Evolutionary conservation across 2,113 vertebrate genomes (phyloP).

Genomic region (Protomyctophum bolini): DNA sequence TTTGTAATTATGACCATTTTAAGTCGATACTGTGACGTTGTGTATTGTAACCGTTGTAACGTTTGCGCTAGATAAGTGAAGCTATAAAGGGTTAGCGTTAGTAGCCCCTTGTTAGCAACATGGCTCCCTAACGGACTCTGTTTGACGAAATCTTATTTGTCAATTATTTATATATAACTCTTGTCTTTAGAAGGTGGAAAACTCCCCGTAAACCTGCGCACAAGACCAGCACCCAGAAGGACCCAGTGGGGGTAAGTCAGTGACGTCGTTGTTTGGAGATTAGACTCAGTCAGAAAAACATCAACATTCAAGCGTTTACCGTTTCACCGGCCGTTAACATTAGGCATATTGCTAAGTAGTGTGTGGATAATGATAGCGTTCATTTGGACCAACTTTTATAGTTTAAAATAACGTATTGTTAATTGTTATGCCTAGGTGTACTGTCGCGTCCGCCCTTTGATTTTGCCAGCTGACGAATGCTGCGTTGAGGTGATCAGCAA

Average conservation of each 20-base stretch:
- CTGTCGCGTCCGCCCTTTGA: conserved; percentile 88
- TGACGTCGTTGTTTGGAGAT: no score
- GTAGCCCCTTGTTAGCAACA: conserved; percentile 9
- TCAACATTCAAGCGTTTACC: no score
- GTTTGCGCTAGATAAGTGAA: background rate
- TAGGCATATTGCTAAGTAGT: no score
- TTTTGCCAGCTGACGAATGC: conserved; percentile 80
- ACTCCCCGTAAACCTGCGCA: conserved; percentile 76
- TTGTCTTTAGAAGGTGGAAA: conserved; percentile 69
- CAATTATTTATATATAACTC: background rate
- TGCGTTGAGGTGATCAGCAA: conserved; percentile 92
- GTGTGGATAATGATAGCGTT: background rate
- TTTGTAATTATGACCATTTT: no score
- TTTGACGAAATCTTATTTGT: background rate
- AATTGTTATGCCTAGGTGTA: conserved; percentile 81
- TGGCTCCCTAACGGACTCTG: background rate
- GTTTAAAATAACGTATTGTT: background rate
- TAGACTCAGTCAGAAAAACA: no score
- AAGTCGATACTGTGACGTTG: background rate
- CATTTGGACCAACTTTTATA: background rate
- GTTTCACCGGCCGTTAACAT: no score
- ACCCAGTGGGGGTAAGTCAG: conserved; percentile 84
- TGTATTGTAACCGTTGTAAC: background rate
- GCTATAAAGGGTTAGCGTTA: background rate
- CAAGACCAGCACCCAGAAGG: conserved; percentile 79